Evolutionary conservation across 2,797 vertebrate species (phyloP).

Genomic region (Columba guinea): DNA sequence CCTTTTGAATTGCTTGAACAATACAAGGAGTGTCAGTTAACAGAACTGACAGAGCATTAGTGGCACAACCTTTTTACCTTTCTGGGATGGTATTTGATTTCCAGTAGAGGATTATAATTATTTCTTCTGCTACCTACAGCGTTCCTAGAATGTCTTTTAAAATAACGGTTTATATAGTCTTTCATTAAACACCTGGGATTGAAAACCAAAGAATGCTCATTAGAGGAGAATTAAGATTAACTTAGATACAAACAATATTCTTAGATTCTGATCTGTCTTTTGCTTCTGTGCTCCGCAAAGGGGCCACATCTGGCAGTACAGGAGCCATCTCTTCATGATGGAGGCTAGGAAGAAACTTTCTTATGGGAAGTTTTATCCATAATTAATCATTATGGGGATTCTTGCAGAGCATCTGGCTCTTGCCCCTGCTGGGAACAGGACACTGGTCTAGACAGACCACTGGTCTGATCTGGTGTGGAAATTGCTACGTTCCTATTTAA

Average conservation of each 20-base stretch:
- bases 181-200: not conserved
- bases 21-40: not conserved
- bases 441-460: not conserved
- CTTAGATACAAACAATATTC: not conserved
- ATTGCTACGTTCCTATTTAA: not conserved
- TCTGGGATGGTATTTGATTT: not conserved
- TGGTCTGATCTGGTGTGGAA: not conserved
- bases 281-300: not conserved
- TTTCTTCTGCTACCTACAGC: not conserved
- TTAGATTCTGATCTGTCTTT: not conserved
- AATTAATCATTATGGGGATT: not conserved
- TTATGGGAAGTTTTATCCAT: not conserved
- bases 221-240: not conserved
- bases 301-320: not conserved
- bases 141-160: not conserved
- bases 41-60: not conserved
- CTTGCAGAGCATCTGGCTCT: not conserved
- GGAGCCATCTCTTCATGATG: not conserved
- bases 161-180: not conserved
- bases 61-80: not conserved
- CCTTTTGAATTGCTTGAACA: not conserved
- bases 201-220: not conserved
- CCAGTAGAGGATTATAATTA: not conserved
- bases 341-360: not conserved
- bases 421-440: not conserved